These are phyloP conservation scores for Dorcus parallelipipedus DNA, from an alignment of 2,888 invertebrate genomes.

Conservation along the genomic window DNA sequence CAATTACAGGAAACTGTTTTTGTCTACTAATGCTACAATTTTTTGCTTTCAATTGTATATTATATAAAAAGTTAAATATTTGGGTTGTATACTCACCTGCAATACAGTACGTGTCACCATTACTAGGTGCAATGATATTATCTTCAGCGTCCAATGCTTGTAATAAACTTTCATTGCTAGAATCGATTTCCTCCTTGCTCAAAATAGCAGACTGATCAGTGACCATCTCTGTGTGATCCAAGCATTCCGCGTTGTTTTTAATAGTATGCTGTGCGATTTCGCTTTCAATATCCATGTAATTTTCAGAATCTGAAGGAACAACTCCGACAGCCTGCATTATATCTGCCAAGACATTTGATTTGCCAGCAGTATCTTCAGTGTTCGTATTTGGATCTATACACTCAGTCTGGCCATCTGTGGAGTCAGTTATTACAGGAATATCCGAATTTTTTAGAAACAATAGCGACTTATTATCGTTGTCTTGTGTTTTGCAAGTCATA, in stretches of 20 bases:
- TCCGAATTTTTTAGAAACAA: constrained; percentile 11
- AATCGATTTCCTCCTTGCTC: constrained; percentile 6
- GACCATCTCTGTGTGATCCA: background rate
- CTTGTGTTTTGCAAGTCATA: constrained; percentile 25
- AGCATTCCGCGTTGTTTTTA: background rate
- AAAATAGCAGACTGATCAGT: constrained; percentile 2
- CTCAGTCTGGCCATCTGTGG: background rate
- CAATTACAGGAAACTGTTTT: too few relatives aligned
- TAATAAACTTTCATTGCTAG: constrained; percentile 6
- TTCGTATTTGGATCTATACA: background rate
- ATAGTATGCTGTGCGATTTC: constrained; percentile 27
- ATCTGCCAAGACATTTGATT: constrained; percentile 28
- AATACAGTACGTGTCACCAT: constrained; percentile 6
- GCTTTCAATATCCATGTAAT: constrained; percentile 24
- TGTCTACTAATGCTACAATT: too few relatives aligned
- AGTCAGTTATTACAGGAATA: background rate
- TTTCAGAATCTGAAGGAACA: constrained; percentile 21
- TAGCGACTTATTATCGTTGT: constrained; percentile 13
- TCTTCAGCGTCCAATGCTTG: background rate
- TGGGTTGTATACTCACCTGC: constrained; percentile 1
- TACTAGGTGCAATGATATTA: background rate
- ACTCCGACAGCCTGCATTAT: constrained; percentile 29
- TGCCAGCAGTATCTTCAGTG: constrained; percentile 6
- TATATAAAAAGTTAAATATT: background rate
- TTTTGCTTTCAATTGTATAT: background rate